A percentile compares a stretch with the other conserved stretches of the same genome.
Evolutionary conservation across 2,888 invertebrate genomes (phyloP).

Genomic region (Elmis aenea): DNA sequence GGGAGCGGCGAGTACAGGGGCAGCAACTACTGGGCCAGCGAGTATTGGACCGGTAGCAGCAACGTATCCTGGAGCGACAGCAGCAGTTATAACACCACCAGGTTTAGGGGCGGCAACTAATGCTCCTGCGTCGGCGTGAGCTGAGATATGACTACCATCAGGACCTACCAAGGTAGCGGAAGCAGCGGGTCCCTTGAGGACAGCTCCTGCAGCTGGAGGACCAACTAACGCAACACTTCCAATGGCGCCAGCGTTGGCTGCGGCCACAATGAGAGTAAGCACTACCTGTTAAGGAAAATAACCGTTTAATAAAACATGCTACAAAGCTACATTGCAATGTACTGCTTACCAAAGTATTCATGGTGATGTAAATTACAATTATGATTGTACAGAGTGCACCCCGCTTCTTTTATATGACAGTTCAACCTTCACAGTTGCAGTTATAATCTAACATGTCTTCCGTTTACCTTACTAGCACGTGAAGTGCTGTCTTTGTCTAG

Average conservation of each 20-base stretch:
- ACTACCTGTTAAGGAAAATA: slow-evolving; percentile 7
- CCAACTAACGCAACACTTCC: slow-evolving; percentile 26
- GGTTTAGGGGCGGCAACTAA: slow-evolving; percentile 26
- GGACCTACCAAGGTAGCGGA: slow-evolving; percentile 24
- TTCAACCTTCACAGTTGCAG: slow-evolving; percentile 16
- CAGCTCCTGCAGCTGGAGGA: slow-evolving; percentile 18
- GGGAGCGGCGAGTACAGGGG: slow-evolving; percentile 11
- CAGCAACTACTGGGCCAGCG: slow-evolving; percentile 10
- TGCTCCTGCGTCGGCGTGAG: slow-evolving; percentile 38
- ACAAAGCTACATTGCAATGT: too few relatives aligned
- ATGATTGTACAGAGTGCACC: slow-evolving; percentile 10
- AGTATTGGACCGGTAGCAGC: slow-evolving; percentile 12
- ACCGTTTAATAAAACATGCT: too few relatives aligned
- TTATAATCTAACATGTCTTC: too few relatives aligned
- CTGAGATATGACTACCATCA: slow-evolving; percentile 44
- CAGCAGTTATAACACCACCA: slow-evolving; percentile 26
- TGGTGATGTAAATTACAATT: slow-evolving; percentile 12
- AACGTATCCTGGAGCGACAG: slow-evolving; percentile 24
- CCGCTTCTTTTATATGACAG: slow-evolving; percentile 14
- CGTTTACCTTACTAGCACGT: too few relatives aligned
- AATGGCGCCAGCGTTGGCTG: slow-evolving; percentile 24
- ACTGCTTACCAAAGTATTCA: slow-evolving; percentile 15
- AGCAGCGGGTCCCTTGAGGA: slow-evolving; percentile 23
- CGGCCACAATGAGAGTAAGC: slow-evolving; percentile 19
- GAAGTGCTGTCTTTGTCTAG: too few relatives aligned